phyloP scores from a whole-genome alignment of 2,113 vertebrate genomes.

The Ellobius talpinus region DNA sequence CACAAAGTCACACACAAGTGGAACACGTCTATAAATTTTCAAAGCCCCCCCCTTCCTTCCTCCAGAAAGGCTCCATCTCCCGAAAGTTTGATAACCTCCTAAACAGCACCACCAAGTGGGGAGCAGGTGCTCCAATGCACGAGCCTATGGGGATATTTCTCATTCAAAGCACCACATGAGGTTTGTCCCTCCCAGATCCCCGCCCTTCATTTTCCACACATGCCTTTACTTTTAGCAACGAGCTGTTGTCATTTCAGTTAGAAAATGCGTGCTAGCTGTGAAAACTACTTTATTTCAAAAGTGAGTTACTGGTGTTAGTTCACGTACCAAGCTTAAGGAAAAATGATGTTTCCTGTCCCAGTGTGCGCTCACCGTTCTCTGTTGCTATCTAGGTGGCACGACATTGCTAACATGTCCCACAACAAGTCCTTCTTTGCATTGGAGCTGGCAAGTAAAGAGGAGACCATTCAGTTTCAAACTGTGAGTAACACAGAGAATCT shows the following conservation, averaged over 20 bases:
- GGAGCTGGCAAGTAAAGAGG: constrained; percentile 96
- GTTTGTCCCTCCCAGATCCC: neutral
- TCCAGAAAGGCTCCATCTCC: neutral
- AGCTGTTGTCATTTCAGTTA: neutral
- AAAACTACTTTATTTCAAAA: neutral
- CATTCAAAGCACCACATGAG: neutral
- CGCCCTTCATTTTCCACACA: neutral
- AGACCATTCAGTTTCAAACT: constrained; percentile 98
- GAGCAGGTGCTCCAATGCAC: neutral
- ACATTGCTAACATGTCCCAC: constrained; percentile 99
- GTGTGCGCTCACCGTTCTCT: neutral
- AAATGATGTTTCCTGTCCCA: accelerated
- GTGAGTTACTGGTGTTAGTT: neutral
- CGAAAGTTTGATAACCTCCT: neutral
- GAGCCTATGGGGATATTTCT: neutral
- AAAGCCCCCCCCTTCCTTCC: neutral
- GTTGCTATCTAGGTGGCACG: constrained; percentile 92
- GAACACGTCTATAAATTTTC: neutral
- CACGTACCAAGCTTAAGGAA: neutral
- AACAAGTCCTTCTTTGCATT: constrained; percentile 98
- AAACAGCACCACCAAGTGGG: neutral
- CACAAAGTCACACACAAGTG: neutral
- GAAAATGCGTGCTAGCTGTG: neutral
- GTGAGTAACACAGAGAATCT: constrained; percentile 88
- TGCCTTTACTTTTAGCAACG: neutral